Percentiles rank a stretch among this genome's conserved stretches.
Evolutionary conservation across 2,888 invertebrate genomes (phyloP).

Genomic region (Agonum fuliginosum): DNA sequence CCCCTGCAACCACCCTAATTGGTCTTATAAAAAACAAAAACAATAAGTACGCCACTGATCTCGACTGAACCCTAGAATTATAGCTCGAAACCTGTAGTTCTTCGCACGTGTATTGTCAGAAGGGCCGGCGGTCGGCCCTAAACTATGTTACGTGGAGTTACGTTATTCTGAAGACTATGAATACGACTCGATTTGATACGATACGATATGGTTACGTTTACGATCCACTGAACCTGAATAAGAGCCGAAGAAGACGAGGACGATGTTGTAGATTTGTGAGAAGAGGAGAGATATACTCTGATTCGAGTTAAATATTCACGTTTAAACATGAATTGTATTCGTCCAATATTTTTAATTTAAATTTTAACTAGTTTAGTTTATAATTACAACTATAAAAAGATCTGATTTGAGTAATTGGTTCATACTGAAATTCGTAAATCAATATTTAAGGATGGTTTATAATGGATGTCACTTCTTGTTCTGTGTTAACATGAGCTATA

Average conservation of each 20-base stretch:
- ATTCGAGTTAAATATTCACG: neutral
- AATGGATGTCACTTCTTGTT: too few species aligned
- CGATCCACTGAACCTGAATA: conserved; percentile 8
- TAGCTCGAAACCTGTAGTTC: conserved; percentile 2
- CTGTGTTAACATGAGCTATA: too few species aligned
- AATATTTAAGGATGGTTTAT: too few species aligned
- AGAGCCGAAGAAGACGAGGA: neutral
- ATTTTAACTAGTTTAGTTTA: too few species aligned
- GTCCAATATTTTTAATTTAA: too few species aligned
- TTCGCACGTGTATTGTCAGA: conserved; percentile 20
- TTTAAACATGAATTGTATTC: too few species aligned
- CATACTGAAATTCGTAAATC: too few species aligned
- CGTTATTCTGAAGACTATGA: too few species aligned
- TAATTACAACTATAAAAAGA: too few species aligned
- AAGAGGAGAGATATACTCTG: neutral
- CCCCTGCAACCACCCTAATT: neutral
- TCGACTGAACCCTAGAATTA: conserved; percentile 10
- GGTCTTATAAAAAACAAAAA: neutral
- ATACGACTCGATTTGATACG: neutral
- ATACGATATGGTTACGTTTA: conserved; percentile 13
- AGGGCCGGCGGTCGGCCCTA: conserved; percentile 5
- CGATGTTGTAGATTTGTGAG: neutral
- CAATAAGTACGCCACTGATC: conserved; percentile 14
- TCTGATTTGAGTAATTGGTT: too few species aligned
- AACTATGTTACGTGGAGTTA: neutral